phyloP scores from a whole-genome alignment of 2,888 invertebrate species.

The Metalampra italica region DNA sequence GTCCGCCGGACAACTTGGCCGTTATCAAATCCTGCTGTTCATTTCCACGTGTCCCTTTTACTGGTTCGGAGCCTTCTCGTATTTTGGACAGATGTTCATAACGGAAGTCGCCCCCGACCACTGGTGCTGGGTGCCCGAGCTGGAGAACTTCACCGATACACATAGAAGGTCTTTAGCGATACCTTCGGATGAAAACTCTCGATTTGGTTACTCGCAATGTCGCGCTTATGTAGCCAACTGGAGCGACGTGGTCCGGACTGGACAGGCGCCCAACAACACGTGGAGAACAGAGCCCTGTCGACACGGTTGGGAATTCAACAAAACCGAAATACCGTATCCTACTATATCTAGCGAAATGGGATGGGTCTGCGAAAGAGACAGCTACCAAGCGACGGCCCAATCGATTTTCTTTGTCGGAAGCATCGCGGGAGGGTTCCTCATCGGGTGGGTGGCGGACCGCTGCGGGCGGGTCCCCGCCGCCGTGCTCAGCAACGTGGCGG shows the following conservation, averaged over 20 bases:
- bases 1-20: conserved; percentile 41
- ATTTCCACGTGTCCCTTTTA: conserved; percentile 48
- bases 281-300: conserved; percentile 39
- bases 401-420: conserved; percentile 56
- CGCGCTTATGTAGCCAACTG: conserved; percentile 47
- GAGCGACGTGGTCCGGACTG: conserved; percentile 19
- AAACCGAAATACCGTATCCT: conserved; percentile 52
- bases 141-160: conserved; percentile 31
- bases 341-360: conserved; percentile 53
- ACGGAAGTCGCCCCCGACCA: conserved; percentile 53
- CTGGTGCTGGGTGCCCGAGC: conserved; percentile 56
- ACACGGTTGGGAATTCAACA: conserved; percentile 58
- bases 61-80: conserved; percentile 43
- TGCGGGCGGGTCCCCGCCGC: too few relatives aligned
- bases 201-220: conserved; percentile 51
- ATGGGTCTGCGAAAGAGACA: conserved; percentile 55
- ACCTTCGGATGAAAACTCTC: conserved; percentile 32
- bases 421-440: conserved; percentile 45
- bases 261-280: conserved; percentile 9
- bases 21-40: conserved; percentile 45
- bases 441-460: conserved; percentile 42
- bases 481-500: too few relatives aligned
- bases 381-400: conserved; percentile 55
- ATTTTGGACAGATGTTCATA: conserved; percentile 50
- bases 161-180: conserved; percentile 33